Evolutionary conservation across 2,797 vertebrate species (phyloP), one percentile per base, ranked within the genome.

Genomic region (Fratercula arctica): DNA sequence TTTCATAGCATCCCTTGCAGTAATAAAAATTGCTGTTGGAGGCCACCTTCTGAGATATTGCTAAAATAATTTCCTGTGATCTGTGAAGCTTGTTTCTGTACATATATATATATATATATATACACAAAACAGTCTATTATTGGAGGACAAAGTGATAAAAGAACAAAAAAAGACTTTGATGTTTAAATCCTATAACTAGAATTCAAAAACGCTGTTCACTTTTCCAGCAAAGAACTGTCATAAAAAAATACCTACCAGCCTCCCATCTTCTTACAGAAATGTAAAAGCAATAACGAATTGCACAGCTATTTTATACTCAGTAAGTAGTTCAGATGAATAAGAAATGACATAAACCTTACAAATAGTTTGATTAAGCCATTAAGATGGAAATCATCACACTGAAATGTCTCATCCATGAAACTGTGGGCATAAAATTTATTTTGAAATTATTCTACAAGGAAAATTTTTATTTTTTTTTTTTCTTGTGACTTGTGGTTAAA

Each of bases 21-120:
- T 73, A 95, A 88, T 91, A 92, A 93, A 94, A 94, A 88, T 57
- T 93, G 56, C 50, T 86, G 59, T 85, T 95, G 67, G 76, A 95
- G 90, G 54, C 75, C 70, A 93, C 85, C 77, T 81, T 85, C 89
- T 91, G 85, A 85, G 56, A 91, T 88, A 92, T 37, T 74, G 60
- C 54, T 91, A 68, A 95, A 93, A 92, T 84, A 84, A 91, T 93
- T 95, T 91, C 31, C 81, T 85, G 53, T 87, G 70, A 91, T 90
- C 67, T 88, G 76, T 85, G 82, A 89, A 89, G 60, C 60, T 89
- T 93, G 39, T 77, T 86, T 89, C 83, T 81, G 31, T 90, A 72
- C 26, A 54, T n/a, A 59, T 56, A 87, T 48, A 80, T n/a, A 59
- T 56, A 87, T 48, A 80, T 39, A 87, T 53, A 83, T 31, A n/a